Evolutionary conservation across 2,797 vertebrate species (phyloP), one percentile per base, ranked within the genome.

Genomic region (Acanthurus lineatus): DNA sequence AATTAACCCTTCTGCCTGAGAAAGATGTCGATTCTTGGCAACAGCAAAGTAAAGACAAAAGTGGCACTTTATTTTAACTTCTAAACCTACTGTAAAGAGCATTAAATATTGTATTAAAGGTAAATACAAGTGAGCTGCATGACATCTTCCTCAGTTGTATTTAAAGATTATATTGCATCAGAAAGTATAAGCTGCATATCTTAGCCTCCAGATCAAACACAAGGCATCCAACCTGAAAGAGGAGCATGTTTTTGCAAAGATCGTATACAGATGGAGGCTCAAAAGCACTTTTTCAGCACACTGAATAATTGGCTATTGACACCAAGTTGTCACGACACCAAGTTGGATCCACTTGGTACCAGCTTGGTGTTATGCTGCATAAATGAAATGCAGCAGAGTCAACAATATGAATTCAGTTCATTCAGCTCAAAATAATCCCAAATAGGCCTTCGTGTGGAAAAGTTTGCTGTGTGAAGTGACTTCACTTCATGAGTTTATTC

Each of bases 401-500:
- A 86, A 81, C 82, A 58, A 73, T 85, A 81, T 86, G 69, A 87
- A 83, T 86, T 82, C 81, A 83, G 76, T 79, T 82, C 72, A 81
- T 87, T 81, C 80, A 65, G 68, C 79, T 89, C 69, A 80, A 84
- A 85, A 87, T 88, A 88, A 89, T 89, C 85, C 78, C 54, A 57
- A 82, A 79, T 71, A 90, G 78, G 81, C 73, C 76, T 84, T 87
- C 1, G 58, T 77, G 75, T 87, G 81, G 83, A 82, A 90, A 88
- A 73, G 60, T 88, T 88, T 81, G 66, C 64, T 77, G 25, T 70
- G 64, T 81, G 35, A 76, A 71, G 53, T 48, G 77, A 87, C 63
- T 86, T 76, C 73, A 83, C 70, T 79, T 82, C 81, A 69, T 74
- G 76, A 75, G 83, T 88, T 86, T 86, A 89, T 88, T 89, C 85